A percentile compares a stretch with the other conserved stretches of the same genome.
phyloP scores from a whole-genome alignment of 2,113 vertebrate genomes.

The Cyanocitta stelleri region DNA sequence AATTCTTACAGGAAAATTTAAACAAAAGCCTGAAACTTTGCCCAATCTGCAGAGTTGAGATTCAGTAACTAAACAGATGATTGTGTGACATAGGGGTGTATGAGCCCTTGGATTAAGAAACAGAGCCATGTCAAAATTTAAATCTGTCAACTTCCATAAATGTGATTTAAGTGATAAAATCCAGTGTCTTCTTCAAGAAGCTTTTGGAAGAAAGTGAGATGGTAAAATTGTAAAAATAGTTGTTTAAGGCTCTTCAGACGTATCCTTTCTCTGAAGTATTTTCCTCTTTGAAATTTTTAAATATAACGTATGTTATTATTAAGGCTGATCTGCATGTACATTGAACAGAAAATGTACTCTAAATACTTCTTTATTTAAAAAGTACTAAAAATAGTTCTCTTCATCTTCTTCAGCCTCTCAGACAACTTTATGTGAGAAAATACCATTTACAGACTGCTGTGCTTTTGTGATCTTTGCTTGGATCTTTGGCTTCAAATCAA shows the following conservation, averaged over 20 bases:
- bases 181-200: background rate
- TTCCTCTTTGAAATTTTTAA: slow-evolving; percentile 49
- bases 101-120: background rate
- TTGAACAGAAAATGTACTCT: background rate
- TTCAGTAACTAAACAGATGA: background rate
- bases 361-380: slow-evolving; percentile 36
- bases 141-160: background rate
- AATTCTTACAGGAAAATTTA: slow-evolving; percentile 26
- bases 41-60: background rate
- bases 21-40: slow-evolving; percentile 22
- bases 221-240: background rate
- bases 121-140: background rate
- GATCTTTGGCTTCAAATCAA: slow-evolving; percentile 56
- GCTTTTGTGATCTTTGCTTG: slow-evolving; percentile 22
- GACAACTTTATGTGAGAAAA: slow-evolving; percentile 29
- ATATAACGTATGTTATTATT: background rate
- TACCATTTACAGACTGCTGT: background rate
- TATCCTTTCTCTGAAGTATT: slow-evolving; percentile 7
- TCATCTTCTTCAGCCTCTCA: background rate
- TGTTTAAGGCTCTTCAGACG: slow-evolving; percentile 12
- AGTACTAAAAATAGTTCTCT: background rate
- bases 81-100: background rate
- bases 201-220: background rate
- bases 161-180: background rate
- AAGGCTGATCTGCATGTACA: slow-evolving; percentile 37